Evolutionary conservation across 2,888 invertebrate genomes (phyloP).

Genomic region (Sphaeridia pumilis): DNA sequence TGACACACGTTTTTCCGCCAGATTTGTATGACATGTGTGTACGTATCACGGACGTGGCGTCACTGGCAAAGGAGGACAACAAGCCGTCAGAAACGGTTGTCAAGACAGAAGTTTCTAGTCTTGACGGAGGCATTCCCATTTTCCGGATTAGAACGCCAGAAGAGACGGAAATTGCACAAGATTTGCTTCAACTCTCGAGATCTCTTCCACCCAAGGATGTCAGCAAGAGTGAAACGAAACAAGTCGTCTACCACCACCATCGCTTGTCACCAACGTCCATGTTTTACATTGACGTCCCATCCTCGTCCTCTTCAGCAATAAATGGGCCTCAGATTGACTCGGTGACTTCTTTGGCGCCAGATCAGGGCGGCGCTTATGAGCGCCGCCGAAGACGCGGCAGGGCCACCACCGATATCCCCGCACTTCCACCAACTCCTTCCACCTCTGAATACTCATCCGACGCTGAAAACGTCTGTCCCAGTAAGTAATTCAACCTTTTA

Average conservation of each 20-base stretch:
- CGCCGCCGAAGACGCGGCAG: not conserved
- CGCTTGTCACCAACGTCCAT: conserved; percentile 17
- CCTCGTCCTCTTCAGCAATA: not conserved
- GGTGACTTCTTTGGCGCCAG: conserved; percentile 19
- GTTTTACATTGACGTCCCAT: conserved; percentile 3
- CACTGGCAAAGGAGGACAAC: conserved; percentile 35
- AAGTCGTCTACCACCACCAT: conserved; percentile 18
- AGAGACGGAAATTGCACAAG: conserved; percentile 81
- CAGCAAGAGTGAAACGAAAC: too few relatives aligned
- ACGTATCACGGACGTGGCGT: conserved; percentile 38
- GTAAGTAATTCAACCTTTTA: conserved; percentile 36
- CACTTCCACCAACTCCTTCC: conserved; percentile 49
- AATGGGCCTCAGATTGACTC: not conserved
- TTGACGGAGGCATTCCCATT: conserved; percentile 43
- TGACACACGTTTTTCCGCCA: conserved; percentile 11
- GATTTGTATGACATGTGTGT: conserved; percentile 37
- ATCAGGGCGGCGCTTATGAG: not conserved
- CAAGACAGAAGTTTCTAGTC: conserved; percentile 47
- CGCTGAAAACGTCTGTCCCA: conserved; percentile 52
- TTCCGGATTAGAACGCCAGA: conserved; percentile 51
- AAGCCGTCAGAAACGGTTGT: too few relatives aligned
- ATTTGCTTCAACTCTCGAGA: conserved; percentile 42
- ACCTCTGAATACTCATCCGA: conserved; percentile 62
- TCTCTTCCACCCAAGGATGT: conserved; percentile 52
- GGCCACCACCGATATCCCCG: conserved; percentile 8